A percentile compares a stretch with the other conserved stretches of the same genome.
phyloP scores from a whole-genome alignment of 2,113 vertebrate species.

The Falco punctatus region DNA sequence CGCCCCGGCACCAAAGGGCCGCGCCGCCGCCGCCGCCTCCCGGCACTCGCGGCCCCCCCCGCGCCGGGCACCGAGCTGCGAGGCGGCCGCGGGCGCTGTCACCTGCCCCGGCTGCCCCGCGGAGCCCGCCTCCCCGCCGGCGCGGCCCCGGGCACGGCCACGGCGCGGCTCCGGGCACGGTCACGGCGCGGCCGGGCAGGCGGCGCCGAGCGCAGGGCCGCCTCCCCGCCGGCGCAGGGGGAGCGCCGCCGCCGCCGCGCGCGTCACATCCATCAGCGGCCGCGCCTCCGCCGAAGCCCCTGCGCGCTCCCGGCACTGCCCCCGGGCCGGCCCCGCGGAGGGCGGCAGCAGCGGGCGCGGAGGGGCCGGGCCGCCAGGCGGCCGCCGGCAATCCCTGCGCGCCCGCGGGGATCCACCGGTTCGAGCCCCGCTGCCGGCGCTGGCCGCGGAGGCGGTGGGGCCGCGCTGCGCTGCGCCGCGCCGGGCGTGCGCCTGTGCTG shows the following conservation, averaged over 20 bases:
- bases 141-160: too few relatives aligned
- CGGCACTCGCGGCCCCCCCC: background rate
- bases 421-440: background rate
- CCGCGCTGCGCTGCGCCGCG: background rate
- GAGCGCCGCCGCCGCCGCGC: background rate
- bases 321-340: background rate
- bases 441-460: background rate
- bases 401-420: background rate
- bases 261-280: background rate
- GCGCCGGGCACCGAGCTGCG: background rate
- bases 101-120: background rate
- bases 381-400: background rate
- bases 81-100: background rate
- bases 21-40: too few relatives aligned
- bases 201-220: background rate
- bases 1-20: too few relatives aligned
- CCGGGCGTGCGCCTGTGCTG: rapidly evolving
- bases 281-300: too few relatives aligned
- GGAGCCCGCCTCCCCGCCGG: background rate
- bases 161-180: background rate
- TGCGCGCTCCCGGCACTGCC: background rate
- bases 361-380: background rate
- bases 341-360: background rate
- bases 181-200: too few relatives aligned
- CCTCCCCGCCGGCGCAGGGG: background rate